A percentile compares a stretch with the other conserved stretches of the same genome.
Evolutionary conservation across 1,140 invertebrate genomes (phyloP).

Genomic region (Chionoecetes opilio): DNA sequence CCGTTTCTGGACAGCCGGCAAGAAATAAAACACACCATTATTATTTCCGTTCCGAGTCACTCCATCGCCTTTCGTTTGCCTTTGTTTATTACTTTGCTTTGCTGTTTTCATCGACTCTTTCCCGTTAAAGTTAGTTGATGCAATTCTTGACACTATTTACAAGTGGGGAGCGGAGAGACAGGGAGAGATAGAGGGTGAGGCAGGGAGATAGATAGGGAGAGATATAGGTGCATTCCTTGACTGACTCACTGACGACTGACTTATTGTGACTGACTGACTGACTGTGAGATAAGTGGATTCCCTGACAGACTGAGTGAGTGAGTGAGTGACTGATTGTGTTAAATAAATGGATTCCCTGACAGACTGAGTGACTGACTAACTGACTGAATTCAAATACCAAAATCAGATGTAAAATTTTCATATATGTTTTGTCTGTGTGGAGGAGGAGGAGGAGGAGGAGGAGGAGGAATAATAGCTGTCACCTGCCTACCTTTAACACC

Average conservation of each 20-base stretch:
- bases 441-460: no score
- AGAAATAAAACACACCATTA: background rate
- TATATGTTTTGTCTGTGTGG: no score
- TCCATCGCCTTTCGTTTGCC: background rate
- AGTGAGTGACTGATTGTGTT: background rate
- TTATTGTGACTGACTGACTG: no score
- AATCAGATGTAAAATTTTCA: no score
- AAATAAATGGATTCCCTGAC: background rate
- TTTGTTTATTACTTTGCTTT: background rate
- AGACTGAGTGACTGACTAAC: background rate
- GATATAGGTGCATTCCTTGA: no score
- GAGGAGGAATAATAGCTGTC: background rate
- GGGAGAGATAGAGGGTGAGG: background rate
- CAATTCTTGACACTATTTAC: background rate
- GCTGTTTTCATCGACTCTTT: background rate
- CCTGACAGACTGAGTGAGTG: background rate
- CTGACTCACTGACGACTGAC: no score
- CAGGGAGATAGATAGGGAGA: background rate
- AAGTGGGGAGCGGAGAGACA: background rate
- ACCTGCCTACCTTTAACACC: no score
- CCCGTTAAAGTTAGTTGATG: background rate
- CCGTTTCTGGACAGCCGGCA: no score
- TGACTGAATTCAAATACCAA: no score
- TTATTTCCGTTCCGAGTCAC: background rate
- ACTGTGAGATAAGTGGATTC: no score